A percentile compares a stretch with the other conserved stretches of the same genome.
Conservation (phyloP, 1,140 invertebrate species). For the Ostrea edulis region DNA sequence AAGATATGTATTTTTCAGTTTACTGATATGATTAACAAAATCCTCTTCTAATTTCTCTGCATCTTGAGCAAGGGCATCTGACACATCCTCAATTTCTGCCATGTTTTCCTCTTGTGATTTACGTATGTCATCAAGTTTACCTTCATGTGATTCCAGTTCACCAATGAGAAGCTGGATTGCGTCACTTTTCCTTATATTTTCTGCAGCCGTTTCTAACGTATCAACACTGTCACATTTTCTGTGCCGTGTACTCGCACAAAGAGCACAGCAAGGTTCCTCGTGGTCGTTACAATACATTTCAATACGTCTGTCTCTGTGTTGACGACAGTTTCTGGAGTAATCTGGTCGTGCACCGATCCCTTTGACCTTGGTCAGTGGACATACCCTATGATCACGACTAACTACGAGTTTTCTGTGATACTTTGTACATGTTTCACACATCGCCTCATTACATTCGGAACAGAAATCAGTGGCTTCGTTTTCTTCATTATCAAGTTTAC, state of each 20-base stretch:
- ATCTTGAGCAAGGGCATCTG: background rate
- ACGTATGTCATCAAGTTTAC: background rate
- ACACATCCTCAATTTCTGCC: background rate
- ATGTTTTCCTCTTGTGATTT: background rate
- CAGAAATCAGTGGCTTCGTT: background rate
- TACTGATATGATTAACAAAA: background rate
- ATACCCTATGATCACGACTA: background rate
- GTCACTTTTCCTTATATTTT: background rate
- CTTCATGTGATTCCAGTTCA: background rate
- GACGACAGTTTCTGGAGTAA: background rate
- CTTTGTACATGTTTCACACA: background rate
- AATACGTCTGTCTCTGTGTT: background rate
- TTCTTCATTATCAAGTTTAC: background rate
- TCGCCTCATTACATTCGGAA: background rate
- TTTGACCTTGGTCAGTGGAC: background rate
- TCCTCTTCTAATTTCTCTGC: background rate
- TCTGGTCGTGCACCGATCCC: background rate
- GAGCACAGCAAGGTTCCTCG: background rate
- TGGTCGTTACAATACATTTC: background rate
- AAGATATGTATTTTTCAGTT: background rate
- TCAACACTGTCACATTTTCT: constrained; percentile 16
- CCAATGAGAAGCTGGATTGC: background rate
- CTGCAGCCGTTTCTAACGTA: background rate
- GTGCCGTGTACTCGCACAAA: background rate
- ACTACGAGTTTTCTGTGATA: background rate